A percentile compares a stretch with the other conserved stretches of the same genome.
These are phyloP conservation scores for Temnothorax longispinosus DNA, from an alignment of 1,140 invertebrate genomes.

Conservation along the genomic window DNA sequence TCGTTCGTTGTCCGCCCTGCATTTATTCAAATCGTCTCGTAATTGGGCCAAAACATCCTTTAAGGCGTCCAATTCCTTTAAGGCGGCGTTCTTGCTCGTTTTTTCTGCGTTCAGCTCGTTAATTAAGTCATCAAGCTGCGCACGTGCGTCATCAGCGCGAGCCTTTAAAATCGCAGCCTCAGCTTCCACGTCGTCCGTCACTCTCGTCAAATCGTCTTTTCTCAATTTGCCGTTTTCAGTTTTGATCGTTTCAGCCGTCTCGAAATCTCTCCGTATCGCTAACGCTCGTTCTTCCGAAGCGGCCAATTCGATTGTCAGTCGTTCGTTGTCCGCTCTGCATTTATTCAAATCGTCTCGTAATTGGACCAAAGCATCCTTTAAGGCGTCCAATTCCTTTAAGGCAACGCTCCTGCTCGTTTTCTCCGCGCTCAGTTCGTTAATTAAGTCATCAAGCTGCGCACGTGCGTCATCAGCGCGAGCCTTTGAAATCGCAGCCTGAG, in stretches of 20 bases:
- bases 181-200: neutral
- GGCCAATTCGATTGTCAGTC: constrained; percentile 47
- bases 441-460: constrained; percentile 39
- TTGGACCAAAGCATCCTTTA: constrained; percentile 52
- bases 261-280: constrained; percentile 25
- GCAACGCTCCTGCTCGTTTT: constrained; percentile 16
- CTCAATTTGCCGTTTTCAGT: constrained; percentile 53
- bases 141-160: constrained; percentile 4
- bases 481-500: constrained; percentile 17
- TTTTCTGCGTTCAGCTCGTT: constrained; percentile 45
- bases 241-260: neutral
- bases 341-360: constrained; percentile 62
- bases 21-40: constrained; percentile 61
- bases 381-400: constrained; percentile 48
- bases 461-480: neutral
- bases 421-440: constrained; percentile 38
- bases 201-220: constrained; percentile 21
- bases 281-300: constrained; percentile 13
- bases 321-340: constrained; percentile 53
- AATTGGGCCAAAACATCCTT: constrained; percentile 56
- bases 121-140: constrained; percentile 37
- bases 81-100: neutral
- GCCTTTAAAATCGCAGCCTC: constrained; percentile 12
- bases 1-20: constrained; percentile 52
- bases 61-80: constrained; percentile 54